These are phyloP conservation scores for Doris montereyensis DNA, from an alignment of 2,888 invertebrate genomes.

Conservation along the genomic window DNA sequence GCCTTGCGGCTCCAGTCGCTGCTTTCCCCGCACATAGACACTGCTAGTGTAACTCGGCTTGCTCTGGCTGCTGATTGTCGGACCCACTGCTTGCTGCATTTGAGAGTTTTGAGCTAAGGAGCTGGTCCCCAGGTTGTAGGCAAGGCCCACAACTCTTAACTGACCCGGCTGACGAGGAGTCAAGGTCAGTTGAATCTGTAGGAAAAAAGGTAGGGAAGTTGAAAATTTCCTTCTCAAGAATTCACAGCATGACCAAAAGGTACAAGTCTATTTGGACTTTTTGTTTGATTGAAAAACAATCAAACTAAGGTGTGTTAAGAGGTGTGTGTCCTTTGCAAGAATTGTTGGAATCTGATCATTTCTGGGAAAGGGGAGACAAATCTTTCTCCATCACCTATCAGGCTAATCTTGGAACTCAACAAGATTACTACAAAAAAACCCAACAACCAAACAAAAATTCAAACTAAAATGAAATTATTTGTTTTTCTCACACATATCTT, in stretches of 20 bases:
- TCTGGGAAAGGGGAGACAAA: too few species aligned
- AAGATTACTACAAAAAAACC: too few species aligned
- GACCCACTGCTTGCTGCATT: conserved; percentile 23
- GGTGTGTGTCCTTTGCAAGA: too few species aligned
- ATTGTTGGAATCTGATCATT: too few species aligned
- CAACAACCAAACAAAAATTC: too few species aligned
- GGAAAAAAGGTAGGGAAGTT: conserved; percentile 40
- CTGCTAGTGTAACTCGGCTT: conserved; percentile 62
- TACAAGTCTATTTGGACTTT: neutral
- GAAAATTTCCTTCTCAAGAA: neutral
- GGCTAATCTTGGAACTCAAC: too few species aligned
- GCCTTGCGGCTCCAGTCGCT: conserved; percentile 75
- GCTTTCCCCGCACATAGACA: conserved; percentile 71
- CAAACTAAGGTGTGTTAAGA: too few species aligned
- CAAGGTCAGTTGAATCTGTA: conserved; percentile 81
- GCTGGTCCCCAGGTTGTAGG: conserved; percentile 76
- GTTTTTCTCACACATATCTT: too few species aligned
- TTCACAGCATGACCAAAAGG: neutral
- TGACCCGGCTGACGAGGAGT: conserved; percentile 84
- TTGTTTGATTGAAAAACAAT: too few species aligned
- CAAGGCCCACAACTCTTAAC: conserved; percentile 83
- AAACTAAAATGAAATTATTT: too few species aligned
- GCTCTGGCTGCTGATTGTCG: conserved; percentile 6
- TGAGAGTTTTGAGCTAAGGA: conserved; percentile 48
- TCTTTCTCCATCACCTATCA: too few species aligned